Percentiles rank a stretch among this genome's conserved stretches.
Evolutionary conservation across 2,113 vertebrate species (phyloP).

Genomic region (Hyla sarda): DNA sequence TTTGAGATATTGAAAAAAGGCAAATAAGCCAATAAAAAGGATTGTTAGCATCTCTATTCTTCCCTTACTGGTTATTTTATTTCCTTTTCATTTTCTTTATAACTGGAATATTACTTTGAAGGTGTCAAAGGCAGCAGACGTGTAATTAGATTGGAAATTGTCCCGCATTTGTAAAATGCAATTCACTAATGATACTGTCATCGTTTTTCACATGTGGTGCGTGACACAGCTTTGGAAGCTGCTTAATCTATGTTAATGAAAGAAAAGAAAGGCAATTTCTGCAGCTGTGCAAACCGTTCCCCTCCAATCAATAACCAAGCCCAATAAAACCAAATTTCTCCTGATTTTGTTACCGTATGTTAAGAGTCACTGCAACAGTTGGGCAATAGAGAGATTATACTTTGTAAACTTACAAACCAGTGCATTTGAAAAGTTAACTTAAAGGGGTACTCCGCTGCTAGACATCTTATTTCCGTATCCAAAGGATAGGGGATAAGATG

Average conservation of each 20-base stretch:
- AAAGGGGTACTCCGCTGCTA: too few relatives aligned
- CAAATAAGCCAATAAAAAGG: neutral
- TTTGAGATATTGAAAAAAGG: neutral
- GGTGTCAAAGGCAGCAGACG: slow-evolving; percentile 6
- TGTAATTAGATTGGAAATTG: slow-evolving; percentile 22
- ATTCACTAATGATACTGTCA: slow-evolving; percentile 32
- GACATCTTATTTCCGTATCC: too few relatives aligned
- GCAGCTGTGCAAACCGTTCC: neutral
- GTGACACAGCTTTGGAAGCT: neutral
- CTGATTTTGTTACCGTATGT: neutral
- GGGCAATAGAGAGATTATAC: neutral
- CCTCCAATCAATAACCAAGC: neutral
- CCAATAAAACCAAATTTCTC: neutral
- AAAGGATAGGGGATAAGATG: too few relatives aligned
- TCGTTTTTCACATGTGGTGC: slow-evolving; percentile 25
- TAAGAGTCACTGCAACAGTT: slow-evolving; percentile 5
- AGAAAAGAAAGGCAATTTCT: neutral
- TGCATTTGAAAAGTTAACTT: neutral
- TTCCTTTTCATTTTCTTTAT: slow-evolving; percentile 1
- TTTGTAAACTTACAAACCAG: neutral
- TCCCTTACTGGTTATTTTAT: neutral
- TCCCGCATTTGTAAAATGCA: neutral
- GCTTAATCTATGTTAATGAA: slow-evolving; percentile 38
- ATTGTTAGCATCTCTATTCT: neutral
- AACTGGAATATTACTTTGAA: neutral